Evolutionary conservation across 2,888 invertebrate species (phyloP).

Genomic region (Drosophila antonietae): DNA sequence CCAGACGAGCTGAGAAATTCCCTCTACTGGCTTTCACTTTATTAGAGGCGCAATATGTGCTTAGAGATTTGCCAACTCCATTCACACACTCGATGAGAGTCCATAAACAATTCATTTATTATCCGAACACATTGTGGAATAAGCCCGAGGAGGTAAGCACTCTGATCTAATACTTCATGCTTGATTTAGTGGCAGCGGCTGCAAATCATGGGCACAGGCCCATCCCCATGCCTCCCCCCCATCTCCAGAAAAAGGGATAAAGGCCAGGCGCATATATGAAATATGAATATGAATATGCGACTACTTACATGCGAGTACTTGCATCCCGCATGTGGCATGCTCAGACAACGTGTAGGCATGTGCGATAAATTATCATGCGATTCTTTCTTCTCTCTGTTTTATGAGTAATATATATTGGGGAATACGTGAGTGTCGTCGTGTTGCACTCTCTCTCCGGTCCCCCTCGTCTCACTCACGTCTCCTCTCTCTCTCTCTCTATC

Average conservation of each 20-base stretch:
- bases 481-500: not conserved
- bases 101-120: conserved; percentile 80
- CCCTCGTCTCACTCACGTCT: too few relatives aligned
- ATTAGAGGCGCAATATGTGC: conserved; percentile 47
- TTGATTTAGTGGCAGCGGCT: conserved; percentile 83
- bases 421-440: conserved; percentile 45
- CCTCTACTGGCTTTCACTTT: conserved; percentile 1
- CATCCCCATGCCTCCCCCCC: not conserved
- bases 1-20: not conserved
- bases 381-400: conserved; percentile 20
- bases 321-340: conserved; percentile 33
- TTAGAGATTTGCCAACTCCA: conserved; percentile 25
- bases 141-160: conserved; percentile 33
- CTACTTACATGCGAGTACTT: conserved; percentile 9
- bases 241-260: conserved; percentile 52
- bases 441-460: not conserved
- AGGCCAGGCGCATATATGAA: conserved; percentile 37
- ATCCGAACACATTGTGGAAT: conserved; percentile 67
- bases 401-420: conserved; percentile 16
- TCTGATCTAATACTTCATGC: conserved; percentile 79
- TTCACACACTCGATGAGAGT: conserved; percentile 58
- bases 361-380: conserved; percentile 81
- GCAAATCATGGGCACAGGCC: conserved; percentile 79
- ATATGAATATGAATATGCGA: conserved; percentile 64
- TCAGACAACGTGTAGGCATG: conserved; percentile 78